Base-by-base conservation (phyloP, 1,140 invertebrate species). In the Tribolium madens region DNA sequence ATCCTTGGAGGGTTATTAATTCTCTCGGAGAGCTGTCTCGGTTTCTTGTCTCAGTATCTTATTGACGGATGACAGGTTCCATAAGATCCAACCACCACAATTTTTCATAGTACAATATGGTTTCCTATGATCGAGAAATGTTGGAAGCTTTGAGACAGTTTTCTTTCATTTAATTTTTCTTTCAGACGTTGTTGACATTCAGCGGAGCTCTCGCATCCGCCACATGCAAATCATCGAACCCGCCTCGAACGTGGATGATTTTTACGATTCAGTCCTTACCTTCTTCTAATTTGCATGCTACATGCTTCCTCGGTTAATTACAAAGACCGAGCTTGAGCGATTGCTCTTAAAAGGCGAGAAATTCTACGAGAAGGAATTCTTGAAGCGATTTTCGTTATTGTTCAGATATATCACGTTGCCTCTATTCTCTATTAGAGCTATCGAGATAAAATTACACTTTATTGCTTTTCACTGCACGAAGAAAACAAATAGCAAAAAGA, bases 191-290 rank as follows among this genome's bases (percentile, higher is more conserved):
- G 31, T 64, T 64, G 57, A 64, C 57, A 64, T 64, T 64, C 57
- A 12, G 26, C 1, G n/a, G 21, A 33, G 57, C 21, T 64, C 10
- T 33, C 57, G 57, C 57, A 64, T 31, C 57, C 57, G 57, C 57
- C 57, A 64, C 57, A 64, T 64, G 57, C 57, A 64, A 64, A 64
- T 64, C 57, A 64, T 64, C 57, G 26, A 64, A 64, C 57, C 21
- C 21, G 57, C 57, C 26, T 33, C 12, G 57, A 64, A 64, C 57
- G 57, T 64, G 57, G 57, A 64, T 64, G 57, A 64, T 64, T 64
- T 64, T 64, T 64, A 64, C 57, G 57, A 64, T 64, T 64, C 57
- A 64, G 26, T 26, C 12, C 17, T 26, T 33, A 64, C 57, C 57
- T 64, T 64, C 57, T 13, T 33, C 57, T 64, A 64, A 64, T 64